Conservation (phyloP, 1,140 invertebrate species). For the Drosophila obscura region DNA sequence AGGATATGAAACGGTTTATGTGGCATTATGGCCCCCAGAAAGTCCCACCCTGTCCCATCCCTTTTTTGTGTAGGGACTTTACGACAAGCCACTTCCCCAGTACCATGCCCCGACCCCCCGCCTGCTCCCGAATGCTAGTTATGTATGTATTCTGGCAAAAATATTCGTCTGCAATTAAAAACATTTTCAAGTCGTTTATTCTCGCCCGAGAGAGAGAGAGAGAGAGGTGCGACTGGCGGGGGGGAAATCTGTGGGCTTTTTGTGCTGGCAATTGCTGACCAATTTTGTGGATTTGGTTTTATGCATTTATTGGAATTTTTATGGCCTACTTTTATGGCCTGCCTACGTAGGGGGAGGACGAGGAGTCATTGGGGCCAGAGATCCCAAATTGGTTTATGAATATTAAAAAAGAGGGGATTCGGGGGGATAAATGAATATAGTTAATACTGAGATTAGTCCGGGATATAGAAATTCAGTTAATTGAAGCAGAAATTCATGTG, state of each 20-base stretch:
- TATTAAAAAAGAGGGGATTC: slow-evolving; percentile 36
- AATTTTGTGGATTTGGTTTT: slow-evolving; percentile 44
- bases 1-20: slow-evolving; percentile 37
- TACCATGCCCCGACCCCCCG: not conserved
- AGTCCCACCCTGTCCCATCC: not conserved
- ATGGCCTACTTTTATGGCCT: slow-evolving; percentile 45
- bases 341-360: not conserved
- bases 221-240: not conserved
- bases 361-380: not conserved
- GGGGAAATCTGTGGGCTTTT: not conserved
- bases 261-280: slow-evolving; percentile 24
- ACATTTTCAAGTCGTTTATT: slow-evolving; percentile 53
- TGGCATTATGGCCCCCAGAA: slow-evolving; percentile 38
- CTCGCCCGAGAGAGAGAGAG: slow-evolving; percentile 22
- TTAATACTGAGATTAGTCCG: slow-evolving; percentile 22
- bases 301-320: slow-evolving; percentile 63
- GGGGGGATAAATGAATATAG: slow-evolving; percentile 8
- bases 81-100: not conserved
- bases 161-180: slow-evolving; percentile 70
- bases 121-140: slow-evolving; percentile 35
- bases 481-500: not conserved
- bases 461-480: slow-evolving; percentile 15
- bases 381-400: slow-evolving; percentile 49
- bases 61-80: slow-evolving; percentile 27
- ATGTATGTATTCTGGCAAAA: slow-evolving; percentile 62